phyloP scores from a whole-genome alignment of 2,113 vertebrate species.

The Atherinomorus stipes region DNA sequence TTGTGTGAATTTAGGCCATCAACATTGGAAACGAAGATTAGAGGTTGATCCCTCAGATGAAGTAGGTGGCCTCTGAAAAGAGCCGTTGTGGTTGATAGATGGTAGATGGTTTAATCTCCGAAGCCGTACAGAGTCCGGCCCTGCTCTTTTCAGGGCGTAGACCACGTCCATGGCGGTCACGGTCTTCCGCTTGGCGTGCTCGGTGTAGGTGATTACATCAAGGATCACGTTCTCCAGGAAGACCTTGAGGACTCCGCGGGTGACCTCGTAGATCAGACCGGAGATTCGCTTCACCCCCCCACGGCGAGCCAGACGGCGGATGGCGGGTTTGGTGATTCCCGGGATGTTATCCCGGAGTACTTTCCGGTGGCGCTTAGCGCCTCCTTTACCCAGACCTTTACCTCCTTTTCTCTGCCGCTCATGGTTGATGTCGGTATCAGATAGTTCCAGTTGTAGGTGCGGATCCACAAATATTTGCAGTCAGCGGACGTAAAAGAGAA shows the following conservation, averaged over 20 bases:
- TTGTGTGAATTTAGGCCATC: too few relatives aligned
- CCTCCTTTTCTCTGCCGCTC: too few relatives aligned
- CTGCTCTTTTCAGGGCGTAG: constrained; percentile 18
- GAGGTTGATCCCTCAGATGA: too few relatives aligned
- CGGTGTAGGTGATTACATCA: constrained; percentile 54
- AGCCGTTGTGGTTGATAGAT: accelerated
- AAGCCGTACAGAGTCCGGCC: constrained; percentile 18
- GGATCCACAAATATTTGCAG: too few relatives aligned
- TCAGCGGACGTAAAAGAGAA: too few relatives aligned
- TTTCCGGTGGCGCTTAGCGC: constrained; percentile 49
- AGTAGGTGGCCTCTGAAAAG: constrained; percentile 28
- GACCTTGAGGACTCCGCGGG: constrained; percentile 30
- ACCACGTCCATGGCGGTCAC: constrained; percentile 11
- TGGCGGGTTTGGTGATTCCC: constrained; percentile 53
- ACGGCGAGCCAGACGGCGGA: constrained; percentile 40
- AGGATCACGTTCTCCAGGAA: constrained; percentile 60
- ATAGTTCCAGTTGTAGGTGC: too few relatives aligned
- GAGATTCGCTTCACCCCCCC: constrained; percentile 52
- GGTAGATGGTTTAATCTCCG: neutral
- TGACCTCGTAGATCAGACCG: constrained; percentile 47
- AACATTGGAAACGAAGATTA: too few relatives aligned
- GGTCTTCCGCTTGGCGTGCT: constrained; percentile 39
- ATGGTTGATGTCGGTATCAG: too few relatives aligned
- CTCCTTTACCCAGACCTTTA: constrained; percentile 53
- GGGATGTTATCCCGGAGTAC: constrained; percentile 63